Percentiles rank a stretch among this genome's conserved stretches.
These are phyloP conservation scores for Thecocarcelia acutangulata DNA, from an alignment of 2,888 invertebrate genomes.

Conservation along the genomic window DNA sequence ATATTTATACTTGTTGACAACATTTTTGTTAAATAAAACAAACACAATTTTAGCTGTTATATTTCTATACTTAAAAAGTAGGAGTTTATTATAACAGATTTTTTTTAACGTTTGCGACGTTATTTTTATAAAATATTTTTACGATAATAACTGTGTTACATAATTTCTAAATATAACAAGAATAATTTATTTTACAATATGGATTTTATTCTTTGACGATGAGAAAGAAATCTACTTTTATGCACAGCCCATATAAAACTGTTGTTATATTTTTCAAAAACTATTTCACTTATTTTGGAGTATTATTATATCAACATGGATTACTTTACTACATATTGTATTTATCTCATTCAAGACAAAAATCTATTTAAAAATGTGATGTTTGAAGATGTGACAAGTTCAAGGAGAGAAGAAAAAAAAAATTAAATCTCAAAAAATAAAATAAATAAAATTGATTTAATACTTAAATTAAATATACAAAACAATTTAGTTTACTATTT, in stretches of 20 bases:
- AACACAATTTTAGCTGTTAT: too few relatives aligned
- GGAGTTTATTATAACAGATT: too few relatives aligned
- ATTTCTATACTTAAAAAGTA: too few relatives aligned
- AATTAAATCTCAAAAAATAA: conserved; percentile 4
- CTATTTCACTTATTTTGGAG: conserved; percentile 34
- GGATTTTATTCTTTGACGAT: background rate
- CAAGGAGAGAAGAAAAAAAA: background rate
- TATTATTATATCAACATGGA: conserved; percentile 21
- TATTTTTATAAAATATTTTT: background rate
- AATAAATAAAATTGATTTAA: conserved; percentile 19
- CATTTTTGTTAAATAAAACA: too few relatives aligned
- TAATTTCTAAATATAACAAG: background rate
- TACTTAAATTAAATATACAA: too few relatives aligned
- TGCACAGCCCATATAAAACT: conserved; percentile 56
- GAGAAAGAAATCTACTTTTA: conserved; percentile 39
- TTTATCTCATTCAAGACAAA: conserved; percentile 31
- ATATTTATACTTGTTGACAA: too few relatives aligned
- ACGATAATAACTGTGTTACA: background rate
- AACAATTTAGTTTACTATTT: too few relatives aligned
- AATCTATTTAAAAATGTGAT: conserved; percentile 40
- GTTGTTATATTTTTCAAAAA: conserved; percentile 10
- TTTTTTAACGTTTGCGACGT: conserved; percentile 24
- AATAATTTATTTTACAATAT: conserved; percentile 20
- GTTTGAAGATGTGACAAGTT: conserved; percentile 16
- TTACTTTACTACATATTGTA: conserved; percentile 21